These are phyloP conservation scores for Pseudobourletiella spinata DNA, from an alignment of 1,140 invertebrate genomes.

Conservation along the genomic window DNA sequence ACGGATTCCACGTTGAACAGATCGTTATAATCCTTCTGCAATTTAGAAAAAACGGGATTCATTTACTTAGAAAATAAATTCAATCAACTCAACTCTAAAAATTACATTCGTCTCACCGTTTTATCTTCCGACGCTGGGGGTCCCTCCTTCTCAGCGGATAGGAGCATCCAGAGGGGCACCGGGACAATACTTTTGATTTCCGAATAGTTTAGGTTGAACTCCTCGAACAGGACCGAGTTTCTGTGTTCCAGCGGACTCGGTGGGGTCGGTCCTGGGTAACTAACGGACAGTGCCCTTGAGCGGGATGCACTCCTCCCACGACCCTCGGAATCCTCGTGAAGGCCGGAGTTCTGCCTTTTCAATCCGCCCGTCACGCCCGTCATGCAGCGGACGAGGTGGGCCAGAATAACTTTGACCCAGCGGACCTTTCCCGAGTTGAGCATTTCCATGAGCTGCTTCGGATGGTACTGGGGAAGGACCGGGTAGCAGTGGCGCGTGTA, in stretches of 20 bases:
- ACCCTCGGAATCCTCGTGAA: conserved; percentile 53
- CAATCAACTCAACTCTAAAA: neutral
- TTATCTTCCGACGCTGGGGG: conserved; percentile 39
- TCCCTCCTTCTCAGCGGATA: conserved; percentile 84
- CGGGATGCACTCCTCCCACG: conserved; percentile 65
- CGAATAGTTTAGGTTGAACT: conserved; percentile 84
- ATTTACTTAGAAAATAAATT: conserved; percentile 9
- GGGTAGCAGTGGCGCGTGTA: conserved; percentile 70
- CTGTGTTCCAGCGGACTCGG: conserved; percentile 49
- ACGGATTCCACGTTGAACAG: conserved; percentile 62
- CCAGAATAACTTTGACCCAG: conserved; percentile 94
- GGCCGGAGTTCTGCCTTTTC: conserved; percentile 41
- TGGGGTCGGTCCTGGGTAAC: conserved; percentile 53
- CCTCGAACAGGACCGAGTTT: conserved; percentile 61
- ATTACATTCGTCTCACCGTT: conserved; percentile 32
- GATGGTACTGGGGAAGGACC: conserved; percentile 98
- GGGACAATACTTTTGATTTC: conserved; percentile 95
- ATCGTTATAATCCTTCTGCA: conserved; percentile 67
- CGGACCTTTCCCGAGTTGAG: conserved; percentile 95
- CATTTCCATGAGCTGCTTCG: conserved; percentile 96
- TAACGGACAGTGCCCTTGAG: conserved; percentile 77
- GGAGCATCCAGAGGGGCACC: conserved; percentile 86
- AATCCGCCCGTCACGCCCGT: conserved; percentile 9
- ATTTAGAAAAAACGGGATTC: conserved; percentile 31
- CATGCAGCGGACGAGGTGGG: conserved; percentile 67